A percentile compares a stretch with the other conserved stretches of the same genome.
phyloP scores from a whole-genome alignment of 2,888 invertebrate species.

The Drosophila nigritarsus region DNA sequence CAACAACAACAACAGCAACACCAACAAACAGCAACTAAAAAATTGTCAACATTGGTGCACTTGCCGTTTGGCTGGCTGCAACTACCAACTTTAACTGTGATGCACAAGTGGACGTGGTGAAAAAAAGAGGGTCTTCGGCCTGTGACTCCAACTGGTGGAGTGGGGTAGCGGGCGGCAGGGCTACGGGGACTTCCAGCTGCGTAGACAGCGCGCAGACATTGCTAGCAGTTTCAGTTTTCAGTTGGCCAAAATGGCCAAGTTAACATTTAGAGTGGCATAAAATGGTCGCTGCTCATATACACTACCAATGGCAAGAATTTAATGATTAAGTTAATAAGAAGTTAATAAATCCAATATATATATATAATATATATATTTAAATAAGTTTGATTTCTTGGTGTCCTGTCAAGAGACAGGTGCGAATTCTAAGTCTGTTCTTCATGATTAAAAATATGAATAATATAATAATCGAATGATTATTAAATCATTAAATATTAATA shows the following conservation, averaged over 20 bases:
- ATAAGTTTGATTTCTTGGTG: background rate
- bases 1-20: constrained; percentile 15
- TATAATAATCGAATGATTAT: no score
- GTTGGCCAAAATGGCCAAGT: constrained; percentile 50
- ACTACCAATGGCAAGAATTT: constrained; percentile 12
- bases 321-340: background rate
- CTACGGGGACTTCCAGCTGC: constrained; percentile 71
- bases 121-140: constrained; percentile 31
- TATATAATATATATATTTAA: background rate
- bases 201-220: constrained; percentile 73
- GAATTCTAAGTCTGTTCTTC: no score
- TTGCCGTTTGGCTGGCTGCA: constrained; percentile 55
- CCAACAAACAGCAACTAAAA: constrained; percentile 28
- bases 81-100: constrained; percentile 27
- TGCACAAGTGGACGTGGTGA: constrained; percentile 10
- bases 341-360: background rate
- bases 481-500: no score
- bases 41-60: constrained; percentile 76
- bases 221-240: constrained; percentile 47
- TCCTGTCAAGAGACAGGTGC: no score
- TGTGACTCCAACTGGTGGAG: constrained; percentile 8
- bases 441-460: no score
- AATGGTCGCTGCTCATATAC: constrained; percentile 44
- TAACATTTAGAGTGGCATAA: background rate
- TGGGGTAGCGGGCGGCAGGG: background rate